Evolutionary conservation across 1,140 invertebrate genomes (phyloP), one percentile per base, ranked within the genome.

Genomic region (Akabosia matsudoensis): DNA sequence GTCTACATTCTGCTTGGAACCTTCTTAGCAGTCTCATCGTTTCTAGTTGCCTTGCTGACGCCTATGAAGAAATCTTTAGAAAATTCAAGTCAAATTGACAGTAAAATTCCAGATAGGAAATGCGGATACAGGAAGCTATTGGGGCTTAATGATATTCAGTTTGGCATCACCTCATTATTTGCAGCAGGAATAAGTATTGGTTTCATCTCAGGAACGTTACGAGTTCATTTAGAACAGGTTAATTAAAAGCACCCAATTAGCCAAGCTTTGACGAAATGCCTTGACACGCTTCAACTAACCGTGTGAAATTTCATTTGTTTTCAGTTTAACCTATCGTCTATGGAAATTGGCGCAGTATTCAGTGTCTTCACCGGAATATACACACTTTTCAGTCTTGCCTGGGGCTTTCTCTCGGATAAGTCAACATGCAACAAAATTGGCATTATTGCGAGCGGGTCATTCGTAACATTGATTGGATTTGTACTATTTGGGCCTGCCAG

Each of bases 331-430:
- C 85, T 95, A 70, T 90, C 81, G 22, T 92, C 93, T 0, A 87
- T 93, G 2, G 83, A 92, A 13, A 85, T 94, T 45, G 93, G 94
- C 0, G 83, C 94, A 16, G 91, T 95, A 88, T 96, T 96, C 83
- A 89, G 96, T 16, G 91, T 95, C 56, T 94, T 93, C 82, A 94
- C 93, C 1, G 92, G 90, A 0, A 89, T 91, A 16, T 96, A 96
- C 84, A 93, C 93, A 0, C 37, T 92, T 0, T 91, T 91, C 0
- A 92, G 93, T 0, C 93, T 93, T 0, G 85, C 86, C 13, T 96
- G 92, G 90, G 94, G 94, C 33, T 91, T 89, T 88, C 79, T 93
- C 0, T 92, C 92, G 81, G 93, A 94, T 83, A 80, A 72, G 1
- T 88, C 87, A 74, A 82, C 85, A n/a, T 14, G 26, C 22, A 86